Percentiles rank a stretch among this genome's conserved stretches.
Evolutionary conservation across 2,888 invertebrate species (phyloP).

Genomic region (Ernsta delagoae): DNA sequence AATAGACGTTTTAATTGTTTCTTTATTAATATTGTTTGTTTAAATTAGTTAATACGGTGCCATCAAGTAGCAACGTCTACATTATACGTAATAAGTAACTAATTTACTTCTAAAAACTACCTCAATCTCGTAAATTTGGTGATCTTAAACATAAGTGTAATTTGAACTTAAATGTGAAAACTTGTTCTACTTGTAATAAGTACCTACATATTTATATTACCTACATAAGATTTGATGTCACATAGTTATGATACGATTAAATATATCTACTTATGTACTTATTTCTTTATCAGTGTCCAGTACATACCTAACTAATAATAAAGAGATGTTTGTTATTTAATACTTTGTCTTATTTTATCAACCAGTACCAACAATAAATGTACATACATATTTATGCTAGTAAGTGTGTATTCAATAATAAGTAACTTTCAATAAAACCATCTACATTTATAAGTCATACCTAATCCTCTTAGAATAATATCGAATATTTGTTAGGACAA

Average conservation of each 20-base stretch:
- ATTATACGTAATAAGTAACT: constrained; percentile 29
- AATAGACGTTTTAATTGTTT: constrained; percentile 64
- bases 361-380: too few species aligned
- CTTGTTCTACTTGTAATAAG: constrained; percentile 66
- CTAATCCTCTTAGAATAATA: too few species aligned
- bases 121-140: constrained; percentile 69
- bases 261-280: too few species aligned
- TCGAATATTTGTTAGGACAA: too few species aligned
- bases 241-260: constrained; percentile 72
- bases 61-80: constrained; percentile 44
- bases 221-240: constrained; percentile 69
- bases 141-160: constrained; percentile 44
- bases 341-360: constrained; percentile 39
- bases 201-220: constrained; percentile 53
- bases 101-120: constrained; percentile 57
- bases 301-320: constrained; percentile 81
- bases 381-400: too few species aligned
- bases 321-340: constrained; percentile 83
- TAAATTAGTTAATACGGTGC: constrained; percentile 55
- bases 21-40: constrained; percentile 53
- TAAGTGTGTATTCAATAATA: too few species aligned
- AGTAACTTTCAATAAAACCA: too few species aligned
- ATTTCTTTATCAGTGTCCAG: constrained; percentile 82
- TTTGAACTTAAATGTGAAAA: constrained; percentile 52
- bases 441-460: too few species aligned